Evolutionary conservation across 1,140 invertebrate species (phyloP).

Genomic region (Drosophila biarmipes): DNA sequence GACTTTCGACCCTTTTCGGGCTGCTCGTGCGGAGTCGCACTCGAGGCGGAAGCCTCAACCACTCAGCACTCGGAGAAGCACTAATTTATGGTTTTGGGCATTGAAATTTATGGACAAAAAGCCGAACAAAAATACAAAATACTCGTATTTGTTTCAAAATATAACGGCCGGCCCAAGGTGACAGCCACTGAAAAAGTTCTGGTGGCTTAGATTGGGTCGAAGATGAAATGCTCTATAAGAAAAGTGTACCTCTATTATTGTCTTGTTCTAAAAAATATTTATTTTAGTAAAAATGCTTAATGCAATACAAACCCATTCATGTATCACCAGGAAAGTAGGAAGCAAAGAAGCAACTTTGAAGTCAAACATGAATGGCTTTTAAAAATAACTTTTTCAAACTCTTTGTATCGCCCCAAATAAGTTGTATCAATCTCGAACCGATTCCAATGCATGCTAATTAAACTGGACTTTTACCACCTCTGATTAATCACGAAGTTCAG

Average conservation of each 20-base stretch:
- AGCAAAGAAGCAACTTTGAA: slow-evolving; percentile 3
- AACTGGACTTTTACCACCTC: slow-evolving; percentile 22
- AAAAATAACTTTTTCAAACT: slow-evolving; percentile 23
- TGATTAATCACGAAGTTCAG: slow-evolving; percentile 43
- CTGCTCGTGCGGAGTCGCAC: slow-evolving; percentile 5
- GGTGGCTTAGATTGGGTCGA: background rate
- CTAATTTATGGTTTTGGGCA: slow-evolving; percentile 77
- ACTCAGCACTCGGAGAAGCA: slow-evolving; percentile 58
- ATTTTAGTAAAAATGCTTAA: background rate
- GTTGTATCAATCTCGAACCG: slow-evolving; percentile 9
- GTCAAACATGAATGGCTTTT: slow-evolving; percentile 1
- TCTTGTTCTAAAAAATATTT: background rate
- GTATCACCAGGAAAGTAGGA: background rate
- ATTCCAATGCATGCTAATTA: slow-evolving; percentile 26
- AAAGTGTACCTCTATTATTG: too few species aligned
- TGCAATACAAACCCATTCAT: background rate
- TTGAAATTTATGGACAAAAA: slow-evolving; percentile 68
- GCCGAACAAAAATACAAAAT: slow-evolving; percentile 57
- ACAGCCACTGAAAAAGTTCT: slow-evolving; percentile 12
- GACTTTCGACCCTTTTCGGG: slow-evolving; percentile 47
- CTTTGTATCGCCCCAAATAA: slow-evolving; percentile 6
- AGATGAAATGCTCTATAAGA: slow-evolving; percentile 1
- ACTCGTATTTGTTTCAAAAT: slow-evolving; percentile 59
- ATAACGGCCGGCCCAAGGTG: slow-evolving; percentile 50
- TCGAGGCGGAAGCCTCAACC: slow-evolving; percentile 22